Evolutionary conservation across 1,140 invertebrate species (phyloP).

Genomic region (Hylaeus anthracinus): DNA sequence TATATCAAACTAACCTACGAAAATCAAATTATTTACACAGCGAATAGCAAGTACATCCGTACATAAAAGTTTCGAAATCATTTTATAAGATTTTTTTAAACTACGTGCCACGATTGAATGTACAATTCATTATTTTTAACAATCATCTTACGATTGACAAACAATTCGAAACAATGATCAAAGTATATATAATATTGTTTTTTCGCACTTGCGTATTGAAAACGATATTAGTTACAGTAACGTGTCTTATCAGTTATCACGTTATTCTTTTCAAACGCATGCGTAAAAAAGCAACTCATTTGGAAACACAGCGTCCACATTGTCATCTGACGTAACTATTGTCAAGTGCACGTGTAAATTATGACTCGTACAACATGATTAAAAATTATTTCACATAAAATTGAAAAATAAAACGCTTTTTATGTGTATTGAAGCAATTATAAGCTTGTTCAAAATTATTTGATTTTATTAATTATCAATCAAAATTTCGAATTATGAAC

Average conservation of each 20-base stretch:
- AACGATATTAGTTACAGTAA: too few species aligned
- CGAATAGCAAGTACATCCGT: conserved; percentile 79
- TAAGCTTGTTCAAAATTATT: neutral
- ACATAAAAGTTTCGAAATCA: conserved; percentile 70
- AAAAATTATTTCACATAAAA: neutral
- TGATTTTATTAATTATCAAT: neutral
- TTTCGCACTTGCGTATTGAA: too few species aligned
- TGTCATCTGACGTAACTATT: neutral
- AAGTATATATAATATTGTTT: too few species aligned
- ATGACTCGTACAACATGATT: neutral
- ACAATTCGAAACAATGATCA: neutral
- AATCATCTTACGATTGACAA: neutral
- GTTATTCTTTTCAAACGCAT: too few species aligned
- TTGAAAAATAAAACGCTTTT: neutral
- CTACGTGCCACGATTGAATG: neutral
- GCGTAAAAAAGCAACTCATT: neutral
- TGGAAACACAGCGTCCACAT: neutral
- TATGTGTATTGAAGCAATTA: neutral
- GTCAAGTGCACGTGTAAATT: neutral
- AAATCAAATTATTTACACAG: conserved; percentile 71
- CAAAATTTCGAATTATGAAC: neutral
- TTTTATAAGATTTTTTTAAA: conserved; percentile 34
- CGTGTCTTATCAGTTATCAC: too few species aligned
- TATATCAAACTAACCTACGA: conserved; percentile 74
- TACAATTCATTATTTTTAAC: neutral